phyloP scores from a whole-genome alignment of 2,888 invertebrate genomes.

The Rhingia campestris region DNA sequence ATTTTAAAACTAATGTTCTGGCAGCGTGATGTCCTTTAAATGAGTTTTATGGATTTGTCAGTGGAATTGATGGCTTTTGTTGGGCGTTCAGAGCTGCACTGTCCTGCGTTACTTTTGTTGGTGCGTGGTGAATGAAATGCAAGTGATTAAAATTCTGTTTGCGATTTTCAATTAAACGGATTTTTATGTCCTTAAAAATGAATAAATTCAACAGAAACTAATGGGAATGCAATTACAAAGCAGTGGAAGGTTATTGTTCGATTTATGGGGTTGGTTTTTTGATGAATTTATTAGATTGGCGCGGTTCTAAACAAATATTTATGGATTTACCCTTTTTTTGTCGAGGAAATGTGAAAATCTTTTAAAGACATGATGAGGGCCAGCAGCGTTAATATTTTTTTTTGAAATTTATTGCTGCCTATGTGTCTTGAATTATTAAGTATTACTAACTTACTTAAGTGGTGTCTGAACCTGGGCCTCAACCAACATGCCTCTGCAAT shows the following conservation, averaged over 20 bases:
- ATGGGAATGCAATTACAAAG: background rate
- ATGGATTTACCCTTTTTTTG: too few relatives aligned
- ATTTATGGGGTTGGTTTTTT: too few relatives aligned
- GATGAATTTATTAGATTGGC: too few relatives aligned
- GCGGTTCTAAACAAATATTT: too few relatives aligned
- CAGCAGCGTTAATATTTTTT: too few relatives aligned
- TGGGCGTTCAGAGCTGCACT: background rate
- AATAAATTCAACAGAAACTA: background rate
- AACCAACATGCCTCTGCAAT: too few relatives aligned
- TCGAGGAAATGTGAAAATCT: too few relatives aligned
- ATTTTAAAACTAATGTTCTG: constrained; percentile 44
- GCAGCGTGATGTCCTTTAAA: background rate
- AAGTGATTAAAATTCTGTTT: constrained; percentile 38
- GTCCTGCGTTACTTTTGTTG: background rate
- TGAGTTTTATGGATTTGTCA: constrained; percentile 24
- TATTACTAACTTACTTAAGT: too few relatives aligned
- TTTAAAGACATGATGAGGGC: too few relatives aligned
- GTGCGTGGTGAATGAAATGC: constrained; percentile 30
- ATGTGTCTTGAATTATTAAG: too few relatives aligned
- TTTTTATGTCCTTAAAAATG: background rate
- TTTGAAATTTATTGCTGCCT: too few relatives aligned
- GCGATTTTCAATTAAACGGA: background rate
- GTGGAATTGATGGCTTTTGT: constrained; percentile 30
- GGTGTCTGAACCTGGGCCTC: too few relatives aligned
- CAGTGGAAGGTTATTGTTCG: background rate